Percentiles rank a stretch among this genome's conserved stretches.
These are phyloP conservation scores for Nycticebus coucang DNA, from an alignment of 2,113 vertebrate genomes.

Conservation along the genomic window DNA sequence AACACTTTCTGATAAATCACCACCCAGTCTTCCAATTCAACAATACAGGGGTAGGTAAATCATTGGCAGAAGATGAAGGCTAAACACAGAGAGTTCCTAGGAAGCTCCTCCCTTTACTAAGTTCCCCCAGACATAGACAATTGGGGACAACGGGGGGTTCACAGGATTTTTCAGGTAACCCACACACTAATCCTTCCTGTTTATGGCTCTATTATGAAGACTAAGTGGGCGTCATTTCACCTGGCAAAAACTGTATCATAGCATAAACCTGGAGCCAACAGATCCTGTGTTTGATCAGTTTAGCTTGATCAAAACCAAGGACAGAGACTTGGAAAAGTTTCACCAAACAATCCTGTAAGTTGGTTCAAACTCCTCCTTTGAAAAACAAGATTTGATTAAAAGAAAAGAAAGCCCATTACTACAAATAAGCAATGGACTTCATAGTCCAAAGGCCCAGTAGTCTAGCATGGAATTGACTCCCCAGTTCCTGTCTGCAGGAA, in stretches of 20 bases:
- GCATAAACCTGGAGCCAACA: not conserved
- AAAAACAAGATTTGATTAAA: not conserved
- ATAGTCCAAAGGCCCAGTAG: not conserved
- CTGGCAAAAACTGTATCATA: not conserved
- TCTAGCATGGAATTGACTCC: not conserved
- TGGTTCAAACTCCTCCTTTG: not conserved
- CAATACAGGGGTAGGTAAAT: conserved; percentile 37
- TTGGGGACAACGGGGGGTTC: not conserved
- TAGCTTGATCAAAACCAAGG: not conserved
- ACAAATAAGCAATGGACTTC: not conserved
- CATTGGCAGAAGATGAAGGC: conserved; percentile 47
- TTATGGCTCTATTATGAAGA: not conserved
- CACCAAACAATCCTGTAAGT: not conserved
- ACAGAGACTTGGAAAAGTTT: not conserved
- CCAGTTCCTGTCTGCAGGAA: not conserved
- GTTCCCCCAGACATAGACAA: not conserved
- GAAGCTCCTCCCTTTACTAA: conserved; percentile 54
- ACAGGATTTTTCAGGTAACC: not conserved
- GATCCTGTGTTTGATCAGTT: not conserved
- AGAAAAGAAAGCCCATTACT: not conserved
- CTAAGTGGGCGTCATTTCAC: not conserved
- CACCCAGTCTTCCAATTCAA: conserved; percentile 30
- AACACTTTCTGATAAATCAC: conserved; percentile 54
- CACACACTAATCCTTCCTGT: not conserved
- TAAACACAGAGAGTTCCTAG: not conserved